These are phyloP conservation scores for Sprattus sprattus DNA, from an alignment of 2,113 vertebrate species.

Conservation along the genomic window DNA sequence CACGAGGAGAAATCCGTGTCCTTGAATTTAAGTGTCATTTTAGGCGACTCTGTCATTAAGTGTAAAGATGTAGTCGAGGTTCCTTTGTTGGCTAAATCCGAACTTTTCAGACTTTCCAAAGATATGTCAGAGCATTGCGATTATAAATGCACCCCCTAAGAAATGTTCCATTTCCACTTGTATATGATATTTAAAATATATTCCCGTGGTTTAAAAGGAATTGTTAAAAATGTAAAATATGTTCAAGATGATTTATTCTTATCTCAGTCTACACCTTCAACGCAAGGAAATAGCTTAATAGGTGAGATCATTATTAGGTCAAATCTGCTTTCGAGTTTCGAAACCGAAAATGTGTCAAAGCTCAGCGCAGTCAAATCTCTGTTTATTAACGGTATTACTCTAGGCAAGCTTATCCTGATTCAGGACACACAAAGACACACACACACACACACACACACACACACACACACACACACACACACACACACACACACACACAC, in stretches of 20 bases:
- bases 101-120: neutral
- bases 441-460: neutral
- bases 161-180: neutral
- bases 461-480: neutral
- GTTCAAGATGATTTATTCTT: neutral
- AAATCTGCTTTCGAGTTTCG: constrained; percentile 5
- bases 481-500: neutral
- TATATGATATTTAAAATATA: neutral
- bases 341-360: neutral
- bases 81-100: neutral
- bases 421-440: neutral
- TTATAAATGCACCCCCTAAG: neutral
- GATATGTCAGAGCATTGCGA: neutral
- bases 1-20: neutral
- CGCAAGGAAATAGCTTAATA: neutral
- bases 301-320: neutral
- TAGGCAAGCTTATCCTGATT: neutral
- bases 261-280: neutral
- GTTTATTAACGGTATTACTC: neutral
- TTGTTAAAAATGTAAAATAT: neutral
- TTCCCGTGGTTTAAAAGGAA: neutral
- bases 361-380: neutral
- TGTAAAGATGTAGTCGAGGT: neutral
- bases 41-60: neutral
- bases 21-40: neutral